Base-by-base conservation (phyloP, 2,113 vertebrate genomes). In the Prietella phreatophila region DNA sequence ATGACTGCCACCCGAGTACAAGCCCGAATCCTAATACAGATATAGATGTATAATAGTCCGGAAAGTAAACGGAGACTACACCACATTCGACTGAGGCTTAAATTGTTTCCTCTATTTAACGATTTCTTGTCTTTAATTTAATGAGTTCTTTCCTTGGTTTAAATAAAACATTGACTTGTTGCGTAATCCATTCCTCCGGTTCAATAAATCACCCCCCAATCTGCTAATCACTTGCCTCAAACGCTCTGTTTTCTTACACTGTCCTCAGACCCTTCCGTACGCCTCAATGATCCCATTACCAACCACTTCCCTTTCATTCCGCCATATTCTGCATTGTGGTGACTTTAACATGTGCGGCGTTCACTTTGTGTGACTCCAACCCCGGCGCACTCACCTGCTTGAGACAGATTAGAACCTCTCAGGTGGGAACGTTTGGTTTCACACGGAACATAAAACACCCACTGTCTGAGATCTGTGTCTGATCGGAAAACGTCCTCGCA, bases 141-240 rank as follows among this genome's bases (percentile, higher is more conserved):
- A 79, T 6, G 6, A 53, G 50, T 55, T 33, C 50, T 80, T 80
- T 80, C 14, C 76, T 33, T 9, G 50, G 7, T 55, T 80, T 55
- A 55, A 80, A 80, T 80, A 55, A 80, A 55, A 80, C 27, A 30
- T 80, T 15, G 47, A 80, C 76, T 30, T 55, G 76, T 78, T 80
- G 76, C 76, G 56, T 56, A 30, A 80, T 80, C 56, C 50, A 80
- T 80, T 30, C n/a, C 14, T 55, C 19, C 27, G 14, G 50, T 30
- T 80, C 76, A 55, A 80, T 55, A 80, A 80, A 80, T 55, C 76
- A 80, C 33, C 10, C 76, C 76, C 15, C 76, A 56, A 55, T 80
- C 30, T 80, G 76, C 76, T 80, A 80, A 80, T 80, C 50, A 55
- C 17, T 80, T 55, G 19, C 76, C 50, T 33, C 15, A 9, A 55